A percentile compares a stretch with the other conserved stretches of the same genome.
phyloP scores from a whole-genome alignment of 2,113 vertebrate genomes.

The Pseudorasbora parva region DNA sequence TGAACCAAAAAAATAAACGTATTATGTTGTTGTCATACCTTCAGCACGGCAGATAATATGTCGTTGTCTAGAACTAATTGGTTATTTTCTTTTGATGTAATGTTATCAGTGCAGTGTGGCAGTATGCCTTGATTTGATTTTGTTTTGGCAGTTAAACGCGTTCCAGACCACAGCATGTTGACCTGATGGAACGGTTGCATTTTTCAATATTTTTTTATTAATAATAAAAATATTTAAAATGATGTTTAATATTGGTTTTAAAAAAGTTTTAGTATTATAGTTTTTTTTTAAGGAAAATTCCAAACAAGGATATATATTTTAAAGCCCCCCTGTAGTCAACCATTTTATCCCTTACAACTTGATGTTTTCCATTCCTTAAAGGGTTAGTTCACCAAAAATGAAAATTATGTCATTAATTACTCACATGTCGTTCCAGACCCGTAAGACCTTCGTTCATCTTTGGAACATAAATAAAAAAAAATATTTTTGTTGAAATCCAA shows the following conservation, averaged over 20 bases:
- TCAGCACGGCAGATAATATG: constrained; percentile 17
- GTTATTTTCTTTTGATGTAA: constrained; percentile 25
- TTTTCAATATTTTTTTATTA: neutral
- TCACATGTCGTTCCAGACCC: too few relatives aligned
- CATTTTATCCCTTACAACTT: too few relatives aligned
- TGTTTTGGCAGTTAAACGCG: neutral
- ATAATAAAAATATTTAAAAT: too few relatives aligned
- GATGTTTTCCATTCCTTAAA: too few relatives aligned
- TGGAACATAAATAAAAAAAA: too few relatives aligned
- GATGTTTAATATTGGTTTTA: too few relatives aligned
- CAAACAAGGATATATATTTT: neutral
- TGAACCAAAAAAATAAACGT: constrained; percentile 1
- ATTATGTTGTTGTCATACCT: neutral
- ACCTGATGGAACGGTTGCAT: neutral
- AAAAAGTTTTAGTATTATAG: neutral
- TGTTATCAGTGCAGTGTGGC: constrained; percentile 7
- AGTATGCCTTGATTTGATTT: constrained; percentile 10
- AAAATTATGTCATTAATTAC: too few relatives aligned
- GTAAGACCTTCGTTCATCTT: too few relatives aligned
- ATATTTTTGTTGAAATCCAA: too few relatives aligned
- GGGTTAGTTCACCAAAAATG: too few relatives aligned
- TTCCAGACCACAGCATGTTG: neutral
- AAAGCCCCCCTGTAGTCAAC: too few relatives aligned
- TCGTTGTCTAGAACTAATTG: neutral
- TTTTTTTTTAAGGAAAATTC: neutral